Evolutionary conservation across 1,140 invertebrate species (phyloP).

Genomic region (Penaeus chinensis): DNA sequence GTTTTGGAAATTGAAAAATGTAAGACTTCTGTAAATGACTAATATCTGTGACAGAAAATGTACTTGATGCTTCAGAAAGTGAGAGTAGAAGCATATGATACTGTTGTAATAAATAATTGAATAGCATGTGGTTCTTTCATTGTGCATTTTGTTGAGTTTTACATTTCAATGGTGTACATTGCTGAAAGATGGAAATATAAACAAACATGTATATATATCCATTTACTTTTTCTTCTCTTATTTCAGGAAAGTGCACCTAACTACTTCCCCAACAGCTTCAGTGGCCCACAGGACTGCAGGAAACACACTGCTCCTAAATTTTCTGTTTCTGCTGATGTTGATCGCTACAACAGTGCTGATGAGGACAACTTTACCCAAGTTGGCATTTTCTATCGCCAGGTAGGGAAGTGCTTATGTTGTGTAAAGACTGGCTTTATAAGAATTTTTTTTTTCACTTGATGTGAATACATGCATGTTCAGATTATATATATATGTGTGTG

Average conservation of each 20-base stretch:
- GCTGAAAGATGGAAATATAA: background rate
- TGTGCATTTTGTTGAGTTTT: no score
- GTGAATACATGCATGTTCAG: background rate
- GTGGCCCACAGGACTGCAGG: slow-evolving; percentile 66
- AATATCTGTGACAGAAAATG: no score
- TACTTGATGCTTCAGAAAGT: no score
- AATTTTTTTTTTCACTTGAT: no score
- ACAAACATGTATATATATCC: background rate
- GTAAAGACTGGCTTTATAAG: background rate
- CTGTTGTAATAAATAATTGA: no score
- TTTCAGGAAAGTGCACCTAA: slow-evolving; percentile 82
- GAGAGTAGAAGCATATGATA: no score
- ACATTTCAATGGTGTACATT: no score
- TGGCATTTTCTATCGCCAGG: slow-evolving; percentile 80
- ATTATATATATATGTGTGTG: background rate
- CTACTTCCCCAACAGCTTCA: slow-evolving; percentile 96
- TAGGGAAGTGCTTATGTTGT: slow-evolving; percentile 66
- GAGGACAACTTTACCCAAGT: slow-evolving; percentile 94
- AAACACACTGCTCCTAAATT: slow-evolving; percentile 66
- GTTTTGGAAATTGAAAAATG: slow-evolving; percentile 9
- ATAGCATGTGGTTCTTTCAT: no score
- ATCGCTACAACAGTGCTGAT: slow-evolving; percentile 81
- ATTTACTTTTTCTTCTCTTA: slow-evolving; percentile 69
- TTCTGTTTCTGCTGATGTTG: slow-evolving; percentile 71
- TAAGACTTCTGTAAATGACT: slow-evolving; percentile 24